phyloP scores from a whole-genome alignment of 1,140 invertebrate genomes.

The Drosophila setifemur region DNA sequence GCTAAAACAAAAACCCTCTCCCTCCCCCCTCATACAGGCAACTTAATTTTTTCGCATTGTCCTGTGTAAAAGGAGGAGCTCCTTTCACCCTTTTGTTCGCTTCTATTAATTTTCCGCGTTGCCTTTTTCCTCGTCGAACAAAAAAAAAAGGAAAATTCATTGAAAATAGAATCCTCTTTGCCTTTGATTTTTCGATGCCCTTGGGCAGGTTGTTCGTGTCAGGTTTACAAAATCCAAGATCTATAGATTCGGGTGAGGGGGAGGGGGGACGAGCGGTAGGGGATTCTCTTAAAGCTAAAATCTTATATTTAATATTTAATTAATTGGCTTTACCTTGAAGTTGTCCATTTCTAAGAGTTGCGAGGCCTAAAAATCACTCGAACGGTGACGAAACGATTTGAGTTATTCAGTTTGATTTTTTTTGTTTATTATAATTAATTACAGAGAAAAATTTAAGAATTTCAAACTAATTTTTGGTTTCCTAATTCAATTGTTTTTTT shows the following conservation, averaged over 20 bases:
- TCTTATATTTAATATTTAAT: conserved; percentile 22
- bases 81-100: conserved; percentile 21
- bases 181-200: conserved; percentile 17
- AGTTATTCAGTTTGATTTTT: conserved; percentile 19
- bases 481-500: background rate
- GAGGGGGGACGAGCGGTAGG: background rate
- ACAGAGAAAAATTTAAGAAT: background rate
- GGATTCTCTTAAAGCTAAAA: conserved; percentile 14
- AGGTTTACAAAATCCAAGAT: conserved; percentile 20
- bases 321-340: conserved; percentile 52
- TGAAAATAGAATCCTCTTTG: conserved; percentile 12
- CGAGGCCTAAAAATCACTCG: conserved; percentile 60
- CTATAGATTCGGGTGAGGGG: conserved; percentile 2
- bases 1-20: conserved; percentile 36
- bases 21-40: conserved; percentile 20
- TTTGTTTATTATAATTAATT: conserved; percentile 1
- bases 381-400: conserved; percentile 23
- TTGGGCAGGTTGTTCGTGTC: conserved; percentile 13
- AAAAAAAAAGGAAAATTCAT: conserved; percentile 17
- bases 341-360: conserved; percentile 67
- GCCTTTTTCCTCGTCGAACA: conserved; percentile 1
- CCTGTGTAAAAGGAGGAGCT: conserved; percentile 9
- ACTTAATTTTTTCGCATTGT: conserved; percentile 48
- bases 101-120: conserved; percentile 20
- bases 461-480: background rate